phyloP scores from a whole-genome alignment of 2,797 vertebrate species.

The Simalia tracyae region DNA sequence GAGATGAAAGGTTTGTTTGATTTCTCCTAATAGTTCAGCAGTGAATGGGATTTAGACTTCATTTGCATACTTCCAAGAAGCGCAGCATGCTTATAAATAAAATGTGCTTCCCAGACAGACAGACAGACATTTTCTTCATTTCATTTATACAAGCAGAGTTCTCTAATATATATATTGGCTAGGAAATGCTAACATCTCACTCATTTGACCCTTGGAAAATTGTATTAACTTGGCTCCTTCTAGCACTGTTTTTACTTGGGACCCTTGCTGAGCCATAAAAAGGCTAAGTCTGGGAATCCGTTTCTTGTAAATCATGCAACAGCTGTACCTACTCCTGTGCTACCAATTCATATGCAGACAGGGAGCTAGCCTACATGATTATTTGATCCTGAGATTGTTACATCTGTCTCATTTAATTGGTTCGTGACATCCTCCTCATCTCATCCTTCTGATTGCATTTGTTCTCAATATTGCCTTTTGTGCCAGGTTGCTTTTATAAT shows the following conservation, averaged over 20 bases:
- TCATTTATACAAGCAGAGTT: background rate
- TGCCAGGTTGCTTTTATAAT: background rate
- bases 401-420: background rate
- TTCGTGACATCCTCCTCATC: background rate
- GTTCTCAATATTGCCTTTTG: background rate
- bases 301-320: background rate
- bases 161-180: background rate
- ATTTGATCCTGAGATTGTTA: background rate
- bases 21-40: conserved; percentile 24
- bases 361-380: background rate
- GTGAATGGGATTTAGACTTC: conserved; percentile 31
- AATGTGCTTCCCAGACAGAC: background rate
- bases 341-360: background rate
- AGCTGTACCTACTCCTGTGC: background rate
- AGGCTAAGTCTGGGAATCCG: background rate
- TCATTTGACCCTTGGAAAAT: background rate
- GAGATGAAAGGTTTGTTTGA: conserved; percentile 6
- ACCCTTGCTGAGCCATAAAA: background rate
- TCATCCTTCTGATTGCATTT: background rate
- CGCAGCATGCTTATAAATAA: conserved; percentile 20
- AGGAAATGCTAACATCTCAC: background rate
- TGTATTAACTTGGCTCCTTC: background rate
- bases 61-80: background rate
- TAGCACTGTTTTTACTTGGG: background rate
- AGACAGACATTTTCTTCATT: conserved; percentile 7